Evolutionary conservation across 2,888 invertebrate genomes (phyloP), one percentile per base, ranked within the genome.

Genomic region (Sericinus montela): DNA sequence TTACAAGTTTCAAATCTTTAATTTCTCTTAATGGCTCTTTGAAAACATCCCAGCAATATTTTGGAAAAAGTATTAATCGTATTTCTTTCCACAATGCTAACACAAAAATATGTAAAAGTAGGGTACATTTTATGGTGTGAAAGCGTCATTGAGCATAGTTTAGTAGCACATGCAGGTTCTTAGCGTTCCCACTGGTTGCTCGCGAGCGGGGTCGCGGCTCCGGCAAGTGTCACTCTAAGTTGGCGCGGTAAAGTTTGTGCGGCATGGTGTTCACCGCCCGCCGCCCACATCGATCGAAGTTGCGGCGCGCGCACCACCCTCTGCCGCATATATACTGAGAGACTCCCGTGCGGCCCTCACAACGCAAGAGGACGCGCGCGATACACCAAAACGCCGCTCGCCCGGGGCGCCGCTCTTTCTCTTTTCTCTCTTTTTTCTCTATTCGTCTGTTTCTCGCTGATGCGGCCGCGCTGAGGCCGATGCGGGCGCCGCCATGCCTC

Each of bases 401-500:
- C 80, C 84, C 73, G 50, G 50, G 50, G 50, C 45, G 45, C 50
- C 80, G 78, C 86, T 87, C 86, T 90, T 78, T 90, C 83, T 84
- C 81, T 81, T 78, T 79, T 80, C 84, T 85, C 80, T 83, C 78
- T 81, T 80, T 89, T 32, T 83, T 84, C 80, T 88, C 85, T 84
- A 78, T 85, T 83, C 80, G 80, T 86, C 83, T 88, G 76, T 86
- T 79, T 89, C 78, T 84, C 76, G 76, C 77, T 82, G 75, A 86
- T 87, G 86, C 79, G 83, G 86, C 73, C 81, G 83, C 81, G 84
- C 81, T 85, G 84, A 83, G 80, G 86, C 85, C 77, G 86, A 87
- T 90, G 85, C 83, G 78, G 83, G 89, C 88, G 84, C 87, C 89
- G 92, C 90, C 84, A 97, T 97, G 97, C 97, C 97, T 90, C 95